phyloP scores from a whole-genome alignment of 2,797 vertebrate species.

The Sarcoramphus papa region DNA sequence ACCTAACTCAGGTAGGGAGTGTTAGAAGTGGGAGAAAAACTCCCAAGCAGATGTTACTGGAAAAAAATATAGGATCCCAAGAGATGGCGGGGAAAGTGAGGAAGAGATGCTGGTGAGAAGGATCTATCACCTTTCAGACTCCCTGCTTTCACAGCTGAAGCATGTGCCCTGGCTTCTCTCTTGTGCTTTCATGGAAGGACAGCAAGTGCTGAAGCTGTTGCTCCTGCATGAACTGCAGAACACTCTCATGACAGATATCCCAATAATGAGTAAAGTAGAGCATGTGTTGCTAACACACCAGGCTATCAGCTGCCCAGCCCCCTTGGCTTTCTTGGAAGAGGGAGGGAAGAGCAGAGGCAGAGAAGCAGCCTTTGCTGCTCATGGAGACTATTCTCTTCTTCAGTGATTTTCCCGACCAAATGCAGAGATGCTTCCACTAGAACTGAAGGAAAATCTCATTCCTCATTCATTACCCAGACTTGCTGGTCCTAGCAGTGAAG shows the following conservation, averaged over 20 bases:
- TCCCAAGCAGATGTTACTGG: not conserved
- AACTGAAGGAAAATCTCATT: not conserved
- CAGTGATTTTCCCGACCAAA: not conserved
- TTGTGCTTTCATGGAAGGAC: not conserved
- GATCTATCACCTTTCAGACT: not conserved
- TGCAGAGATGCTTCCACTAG: not conserved
- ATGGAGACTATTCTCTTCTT: not conserved
- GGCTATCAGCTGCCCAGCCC: not conserved
- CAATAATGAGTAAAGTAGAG: not conserved
- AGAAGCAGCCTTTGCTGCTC: not conserved
- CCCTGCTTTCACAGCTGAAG: not conserved
- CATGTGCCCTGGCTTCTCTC: not conserved
- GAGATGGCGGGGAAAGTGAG: not conserved
- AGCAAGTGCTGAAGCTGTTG: not conserved
- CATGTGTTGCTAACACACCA: not conserved
- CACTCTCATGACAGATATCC: not conserved
- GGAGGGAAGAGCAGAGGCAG: too few species aligned
- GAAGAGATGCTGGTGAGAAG: not conserved
- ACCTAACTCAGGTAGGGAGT: not conserved
- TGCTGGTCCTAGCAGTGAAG: not conserved
- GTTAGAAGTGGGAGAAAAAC: not conserved
- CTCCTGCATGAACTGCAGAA: not conserved
- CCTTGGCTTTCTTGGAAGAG: not conserved
- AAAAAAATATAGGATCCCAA: not conserved
- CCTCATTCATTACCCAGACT: not conserved